phyloP scores from a whole-genome alignment of 2,797 vertebrate genomes.

The Prunella strophiata region DNA sequence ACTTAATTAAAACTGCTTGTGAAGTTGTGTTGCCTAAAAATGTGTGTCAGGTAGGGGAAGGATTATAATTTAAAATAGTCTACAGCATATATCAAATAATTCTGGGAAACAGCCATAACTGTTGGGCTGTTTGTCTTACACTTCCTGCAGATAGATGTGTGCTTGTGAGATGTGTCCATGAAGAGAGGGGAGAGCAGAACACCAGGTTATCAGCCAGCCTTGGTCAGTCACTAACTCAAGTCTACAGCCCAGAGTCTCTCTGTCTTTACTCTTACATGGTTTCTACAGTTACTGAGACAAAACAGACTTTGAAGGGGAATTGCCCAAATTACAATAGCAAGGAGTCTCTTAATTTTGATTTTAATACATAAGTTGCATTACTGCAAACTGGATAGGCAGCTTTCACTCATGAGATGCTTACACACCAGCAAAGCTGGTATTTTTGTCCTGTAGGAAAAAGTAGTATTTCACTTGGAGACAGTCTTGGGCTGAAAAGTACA shows the following conservation, averaged over 20 bases:
- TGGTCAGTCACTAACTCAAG: not conserved
- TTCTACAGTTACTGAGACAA: not conserved
- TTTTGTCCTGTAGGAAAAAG: not conserved
- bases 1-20: not conserved
- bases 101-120: not conserved
- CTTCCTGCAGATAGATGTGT: not conserved
- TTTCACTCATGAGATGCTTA: not conserved
- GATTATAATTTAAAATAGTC: not conserved
- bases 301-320: not conserved
- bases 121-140: not conserved
- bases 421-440: not conserved
- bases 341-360: conserved; percentile 18
- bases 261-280: not conserved
- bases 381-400: not conserved
- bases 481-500: not conserved
- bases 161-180: not conserved
- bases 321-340: not conserved
- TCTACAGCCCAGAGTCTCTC: not conserved
- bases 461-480: not conserved
- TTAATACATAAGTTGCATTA: not conserved
- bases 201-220: not conserved
- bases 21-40: not conserved
- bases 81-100: not conserved
- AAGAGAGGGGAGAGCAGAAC: not conserved
- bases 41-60: not conserved